Percentiles rank a stretch among this genome's conserved stretches.
Evolutionary conservation across 1,140 invertebrate species (phyloP).

Genomic region (Drosophila fuyamai): DNA sequence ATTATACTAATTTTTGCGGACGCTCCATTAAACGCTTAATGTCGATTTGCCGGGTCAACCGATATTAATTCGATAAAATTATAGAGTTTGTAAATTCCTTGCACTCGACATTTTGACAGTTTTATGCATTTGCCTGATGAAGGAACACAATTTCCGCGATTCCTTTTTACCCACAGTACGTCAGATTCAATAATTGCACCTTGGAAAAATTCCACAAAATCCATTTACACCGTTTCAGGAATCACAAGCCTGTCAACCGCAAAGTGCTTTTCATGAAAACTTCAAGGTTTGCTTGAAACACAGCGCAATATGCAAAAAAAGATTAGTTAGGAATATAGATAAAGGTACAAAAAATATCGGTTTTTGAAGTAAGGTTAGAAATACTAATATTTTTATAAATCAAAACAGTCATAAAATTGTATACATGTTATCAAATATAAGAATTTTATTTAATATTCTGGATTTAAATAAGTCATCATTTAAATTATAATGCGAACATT

Average conservation of each 20-base stretch:
- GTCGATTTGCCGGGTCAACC: neutral
- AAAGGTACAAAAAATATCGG: neutral
- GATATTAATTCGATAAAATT: neutral
- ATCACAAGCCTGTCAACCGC: slow-evolving; percentile 9
- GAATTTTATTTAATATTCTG: too few relatives aligned
- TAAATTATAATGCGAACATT: too few relatives aligned
- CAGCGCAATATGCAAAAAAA: neutral
- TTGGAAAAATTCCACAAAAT: neutral
- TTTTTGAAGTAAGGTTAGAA: too few relatives aligned
- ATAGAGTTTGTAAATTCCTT: neutral
- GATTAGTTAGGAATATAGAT: too few relatives aligned
- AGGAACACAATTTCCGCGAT: neutral
- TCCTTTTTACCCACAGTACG: slow-evolving; percentile 6
- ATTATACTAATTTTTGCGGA: slow-evolving; percentile 25
- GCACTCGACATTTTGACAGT: slow-evolving; percentile 23
- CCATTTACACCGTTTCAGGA: neutral
- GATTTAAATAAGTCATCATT: too few relatives aligned
- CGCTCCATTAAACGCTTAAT: slow-evolving; percentile 32
- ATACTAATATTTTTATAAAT: too few relatives aligned
- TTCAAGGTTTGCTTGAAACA: neutral
- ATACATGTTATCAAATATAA: too few relatives aligned
- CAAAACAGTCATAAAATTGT: too few relatives aligned
- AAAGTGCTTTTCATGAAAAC: slow-evolving; percentile 1
- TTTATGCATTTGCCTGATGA: neutral
- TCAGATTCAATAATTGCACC: slow-evolving; percentile 25